phyloP scores from a whole-genome alignment of 2,888 invertebrate species.

The Microctonus hyperodae region DNA sequence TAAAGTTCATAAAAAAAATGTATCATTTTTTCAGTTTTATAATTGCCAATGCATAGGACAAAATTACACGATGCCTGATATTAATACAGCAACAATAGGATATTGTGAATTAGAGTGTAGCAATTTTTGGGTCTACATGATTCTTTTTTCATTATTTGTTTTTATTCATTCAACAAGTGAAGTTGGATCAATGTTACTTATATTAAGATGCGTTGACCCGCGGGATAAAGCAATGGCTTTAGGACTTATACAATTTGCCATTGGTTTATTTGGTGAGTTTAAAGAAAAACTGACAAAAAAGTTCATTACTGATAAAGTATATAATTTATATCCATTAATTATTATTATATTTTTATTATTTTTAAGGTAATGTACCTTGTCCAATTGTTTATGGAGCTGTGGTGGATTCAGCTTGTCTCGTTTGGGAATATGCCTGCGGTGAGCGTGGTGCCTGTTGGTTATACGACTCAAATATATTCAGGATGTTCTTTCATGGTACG shows the following conservation, averaged over 20 bases:
- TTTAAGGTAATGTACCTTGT: slow-evolving; percentile 86
- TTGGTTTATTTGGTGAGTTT: slow-evolving; percentile 80
- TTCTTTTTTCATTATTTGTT: slow-evolving; percentile 85
- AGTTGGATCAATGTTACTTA: slow-evolving; percentile 89
- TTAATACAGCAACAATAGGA: slow-evolving; percentile 72
- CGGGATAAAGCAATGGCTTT: slow-evolving; percentile 94
- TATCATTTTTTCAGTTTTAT: slow-evolving; percentile 60
- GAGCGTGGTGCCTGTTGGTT: slow-evolving; percentile 84
- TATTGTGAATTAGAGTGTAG: slow-evolving; percentile 82
- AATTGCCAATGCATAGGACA: slow-evolving; percentile 65
- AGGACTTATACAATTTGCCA: slow-evolving; percentile 92
- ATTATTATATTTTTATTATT: slow-evolving; percentile 13
- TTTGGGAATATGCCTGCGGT: slow-evolving; percentile 85
- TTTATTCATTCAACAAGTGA: slow-evolving; percentile 93
- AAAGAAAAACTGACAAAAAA: background rate
- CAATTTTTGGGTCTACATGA: slow-evolving; percentile 81
- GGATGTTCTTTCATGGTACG: slow-evolving; percentile 86
- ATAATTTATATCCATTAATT: background rate
- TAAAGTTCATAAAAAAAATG: background rate
- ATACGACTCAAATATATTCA: slow-evolving; percentile 84
- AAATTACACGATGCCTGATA: slow-evolving; percentile 47
- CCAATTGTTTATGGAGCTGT: slow-evolving; percentile 94
- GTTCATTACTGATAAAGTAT: background rate
- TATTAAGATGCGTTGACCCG: slow-evolving; percentile 89
- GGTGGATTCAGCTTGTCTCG: slow-evolving; percentile 89